Percentiles rank a stretch among this genome's conserved stretches.
These are phyloP conservation scores for Amniataba percoides DNA, from an alignment of 2,797 vertebrate species.

Conservation along the genomic window DNA sequence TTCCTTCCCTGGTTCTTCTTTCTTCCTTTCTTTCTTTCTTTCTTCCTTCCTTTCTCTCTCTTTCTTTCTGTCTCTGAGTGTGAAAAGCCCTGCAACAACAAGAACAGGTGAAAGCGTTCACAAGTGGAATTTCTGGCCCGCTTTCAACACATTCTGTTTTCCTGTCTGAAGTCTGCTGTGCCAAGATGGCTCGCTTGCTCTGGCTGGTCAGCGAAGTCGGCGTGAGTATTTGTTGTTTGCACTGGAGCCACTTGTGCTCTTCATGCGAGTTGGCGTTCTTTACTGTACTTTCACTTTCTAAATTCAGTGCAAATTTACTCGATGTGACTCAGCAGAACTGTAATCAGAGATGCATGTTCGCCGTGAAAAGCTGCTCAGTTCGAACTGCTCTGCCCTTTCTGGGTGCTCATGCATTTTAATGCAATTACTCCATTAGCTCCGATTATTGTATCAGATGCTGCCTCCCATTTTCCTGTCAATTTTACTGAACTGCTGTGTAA, in stretches of 20 bases:
- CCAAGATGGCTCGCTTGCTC: constrained; percentile 42
- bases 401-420: constrained; percentile 5
- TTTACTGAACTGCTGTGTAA: constrained; percentile 51
- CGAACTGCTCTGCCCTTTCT: background rate
- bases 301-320: background rate
- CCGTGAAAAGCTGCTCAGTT: background rate
- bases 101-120: constrained; percentile 79
- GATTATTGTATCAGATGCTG: constrained; percentile 54
- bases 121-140: constrained; percentile 76
- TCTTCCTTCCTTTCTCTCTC: background rate
- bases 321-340: background rate
- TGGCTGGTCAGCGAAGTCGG: constrained; percentile 33
- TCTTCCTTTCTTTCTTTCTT: background rate
- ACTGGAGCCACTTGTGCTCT: background rate
- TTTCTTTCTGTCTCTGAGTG: constrained; percentile 33
- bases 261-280: background rate
- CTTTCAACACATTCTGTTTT: constrained; percentile 74
- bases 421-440: constrained; percentile 33
- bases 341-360: background rate
- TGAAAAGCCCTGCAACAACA: constrained; percentile 55
- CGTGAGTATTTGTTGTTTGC: constrained; percentile 31
- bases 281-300: constrained; percentile 13
- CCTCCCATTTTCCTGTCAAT: constrained; percentile 46
- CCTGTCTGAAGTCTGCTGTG: constrained; percentile 44
- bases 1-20: constrained; percentile 30